phyloP scores from a whole-genome alignment of 2,113 vertebrate genomes.

The Scatophagus argus region DNA sequence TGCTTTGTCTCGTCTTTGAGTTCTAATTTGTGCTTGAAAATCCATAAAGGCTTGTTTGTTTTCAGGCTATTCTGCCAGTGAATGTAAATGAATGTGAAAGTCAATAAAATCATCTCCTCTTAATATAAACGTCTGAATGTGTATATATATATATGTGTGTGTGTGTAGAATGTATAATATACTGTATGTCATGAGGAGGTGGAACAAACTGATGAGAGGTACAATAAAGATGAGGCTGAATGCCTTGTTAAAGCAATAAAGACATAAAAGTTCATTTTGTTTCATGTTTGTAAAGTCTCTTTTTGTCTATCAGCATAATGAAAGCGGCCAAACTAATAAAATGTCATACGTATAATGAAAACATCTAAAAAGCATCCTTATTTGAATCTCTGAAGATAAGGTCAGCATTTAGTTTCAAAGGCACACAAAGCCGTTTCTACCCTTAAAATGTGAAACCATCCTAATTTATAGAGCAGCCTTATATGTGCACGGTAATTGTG shows the following conservation, averaged over 20 bases:
- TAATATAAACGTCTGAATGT: constrained; percentile 12
- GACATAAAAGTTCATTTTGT: constrained; percentile 12
- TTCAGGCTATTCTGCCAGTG: background rate
- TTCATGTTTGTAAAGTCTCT: constrained; percentile 29
- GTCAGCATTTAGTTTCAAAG: constrained; percentile 69
- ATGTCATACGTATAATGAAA: constrained; percentile 60
- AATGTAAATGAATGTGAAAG: background rate
- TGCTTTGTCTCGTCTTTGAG: constrained; percentile 73
- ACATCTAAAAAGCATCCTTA: constrained; percentile 50
- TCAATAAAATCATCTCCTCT: background rate
- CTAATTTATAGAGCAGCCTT: constrained; percentile 64
- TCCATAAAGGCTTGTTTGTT: background rate
- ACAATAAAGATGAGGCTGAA: background rate
- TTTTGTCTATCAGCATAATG: constrained; percentile 41
- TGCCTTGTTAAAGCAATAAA: constrained; percentile 7
- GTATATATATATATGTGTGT: background rate
- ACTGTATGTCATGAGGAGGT: background rate
- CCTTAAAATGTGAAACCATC: constrained; percentile 56
- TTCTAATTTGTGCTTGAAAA: constrained; percentile 69
- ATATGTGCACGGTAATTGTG: constrained; percentile 74
- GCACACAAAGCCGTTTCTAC: constrained; percentile 49
- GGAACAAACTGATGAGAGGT: background rate
- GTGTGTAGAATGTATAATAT: too few species aligned
- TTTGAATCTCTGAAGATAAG: constrained; percentile 56
- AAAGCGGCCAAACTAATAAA: constrained; percentile 36